Conservation (phyloP, 2,113 vertebrate genomes). For the Camelus dromedarius region DNA sequence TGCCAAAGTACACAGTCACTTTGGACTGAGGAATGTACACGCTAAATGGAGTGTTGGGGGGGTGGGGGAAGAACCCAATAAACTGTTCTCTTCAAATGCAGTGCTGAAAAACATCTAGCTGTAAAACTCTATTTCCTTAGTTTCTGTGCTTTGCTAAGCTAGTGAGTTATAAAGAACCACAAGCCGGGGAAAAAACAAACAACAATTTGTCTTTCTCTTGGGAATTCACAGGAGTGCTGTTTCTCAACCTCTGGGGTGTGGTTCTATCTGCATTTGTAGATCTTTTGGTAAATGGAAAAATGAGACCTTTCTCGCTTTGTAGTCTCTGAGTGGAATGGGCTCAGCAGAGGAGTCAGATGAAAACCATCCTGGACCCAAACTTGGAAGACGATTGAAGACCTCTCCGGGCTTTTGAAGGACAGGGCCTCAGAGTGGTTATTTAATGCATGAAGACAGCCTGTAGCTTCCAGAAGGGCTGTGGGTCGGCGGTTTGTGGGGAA, state of each 20-base stretch:
- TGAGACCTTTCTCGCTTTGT: neutral
- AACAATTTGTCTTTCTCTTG: constrained; percentile 34
- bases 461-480: neutral
- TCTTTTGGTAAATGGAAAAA: constrained; percentile 57
- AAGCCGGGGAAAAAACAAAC: neutral
- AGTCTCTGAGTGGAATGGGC: neutral
- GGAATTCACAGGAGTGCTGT: constrained; percentile 40
- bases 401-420: neutral
- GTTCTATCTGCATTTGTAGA: constrained; percentile 53
- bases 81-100: neutral
- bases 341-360: neutral
- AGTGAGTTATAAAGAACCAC: constrained; percentile 45
- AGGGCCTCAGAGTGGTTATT: neutral
- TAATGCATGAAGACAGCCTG: neutral
- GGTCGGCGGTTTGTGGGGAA: neutral
- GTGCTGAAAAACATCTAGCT: neutral
- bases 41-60: neutral
- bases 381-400: neutral
- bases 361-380: neutral
- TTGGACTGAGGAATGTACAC: neutral
- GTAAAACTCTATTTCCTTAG: neutral
- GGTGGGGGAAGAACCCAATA: neutral
- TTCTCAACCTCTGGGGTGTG: constrained; percentile 44
- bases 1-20: neutral
- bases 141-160: constrained; percentile 36